These are phyloP conservation scores for Potorous gilbertii DNA, from an alignment of 2,797 vertebrate genomes.

Conservation along the genomic window DNA sequence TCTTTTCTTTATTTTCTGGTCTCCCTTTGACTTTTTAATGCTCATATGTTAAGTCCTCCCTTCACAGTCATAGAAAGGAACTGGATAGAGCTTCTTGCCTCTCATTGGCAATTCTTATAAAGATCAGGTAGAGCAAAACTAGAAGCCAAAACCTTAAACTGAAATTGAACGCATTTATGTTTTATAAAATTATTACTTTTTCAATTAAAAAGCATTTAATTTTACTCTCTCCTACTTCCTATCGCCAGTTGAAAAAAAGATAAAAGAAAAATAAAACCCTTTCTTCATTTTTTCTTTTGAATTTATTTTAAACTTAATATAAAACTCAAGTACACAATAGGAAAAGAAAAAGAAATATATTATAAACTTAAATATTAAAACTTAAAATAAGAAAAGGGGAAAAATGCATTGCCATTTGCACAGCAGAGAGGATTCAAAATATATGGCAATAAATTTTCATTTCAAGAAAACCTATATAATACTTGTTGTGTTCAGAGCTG, in stretches of 20 bases:
- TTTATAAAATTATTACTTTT: conserved; percentile 26
- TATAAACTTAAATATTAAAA: too few relatives aligned
- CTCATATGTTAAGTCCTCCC: background rate
- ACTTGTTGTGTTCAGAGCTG: too few relatives aligned
- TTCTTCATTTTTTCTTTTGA: too few relatives aligned
- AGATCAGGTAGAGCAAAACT: conserved; percentile 56
- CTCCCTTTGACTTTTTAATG: conserved; percentile 19
- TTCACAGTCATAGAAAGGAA: conserved; percentile 21
- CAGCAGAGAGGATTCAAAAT: too few relatives aligned
- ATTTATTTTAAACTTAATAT: too few relatives aligned
- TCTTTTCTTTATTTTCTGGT: conserved; percentile 35
- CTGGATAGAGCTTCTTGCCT: conserved; percentile 55
- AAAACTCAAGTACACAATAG: too few relatives aligned
- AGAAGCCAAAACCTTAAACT: conserved; percentile 54
- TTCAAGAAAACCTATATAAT: too few relatives aligned
- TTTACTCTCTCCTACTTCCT: background rate
- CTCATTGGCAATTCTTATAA: conserved; percentile 55
- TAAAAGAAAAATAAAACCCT: background rate
- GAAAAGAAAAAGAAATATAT: too few relatives aligned
- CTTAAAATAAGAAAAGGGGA: too few relatives aligned
- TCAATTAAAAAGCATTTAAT: background rate
- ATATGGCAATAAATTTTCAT: too few relatives aligned
- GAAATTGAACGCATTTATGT: conserved; percentile 19
- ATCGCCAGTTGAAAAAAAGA: background rate
- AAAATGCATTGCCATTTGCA: too few relatives aligned